Percentiles rank a stretch among this genome's conserved stretches.
phyloP scores from a whole-genome alignment of 2,797 vertebrate species.

The Siniperca obscura region DNA sequence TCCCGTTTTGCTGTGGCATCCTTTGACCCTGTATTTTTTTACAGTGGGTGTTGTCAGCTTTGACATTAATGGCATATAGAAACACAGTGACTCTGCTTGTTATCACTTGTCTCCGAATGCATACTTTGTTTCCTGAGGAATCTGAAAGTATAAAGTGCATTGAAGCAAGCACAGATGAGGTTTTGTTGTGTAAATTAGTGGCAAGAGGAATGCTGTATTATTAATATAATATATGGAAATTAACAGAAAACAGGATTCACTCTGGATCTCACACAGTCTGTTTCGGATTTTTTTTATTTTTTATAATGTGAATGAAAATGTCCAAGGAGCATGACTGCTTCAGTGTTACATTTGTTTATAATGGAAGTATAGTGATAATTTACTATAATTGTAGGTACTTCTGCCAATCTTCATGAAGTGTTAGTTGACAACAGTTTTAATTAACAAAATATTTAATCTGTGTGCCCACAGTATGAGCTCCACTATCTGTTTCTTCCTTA shows the following conservation, averaged over 20 bases:
- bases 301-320: background rate
- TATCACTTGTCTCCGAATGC: background rate
- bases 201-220: background rate
- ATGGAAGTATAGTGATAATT: no score
- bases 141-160: background rate
- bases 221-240: background rate
- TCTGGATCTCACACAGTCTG: background rate
- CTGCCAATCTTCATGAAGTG: background rate
- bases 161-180: background rate
- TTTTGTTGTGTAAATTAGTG: background rate
- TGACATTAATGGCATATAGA: background rate
- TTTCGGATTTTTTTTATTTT: background rate
- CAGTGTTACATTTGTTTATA: background rate
- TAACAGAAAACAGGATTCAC: background rate
- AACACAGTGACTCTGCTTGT: background rate
- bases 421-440: background rate
- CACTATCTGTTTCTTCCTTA: background rate
- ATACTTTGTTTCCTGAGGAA: background rate
- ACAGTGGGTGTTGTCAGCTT: background rate
- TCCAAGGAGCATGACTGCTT: background rate
- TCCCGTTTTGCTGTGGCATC: background rate
- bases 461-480: background rate
- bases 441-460: background rate
- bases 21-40: background rate
- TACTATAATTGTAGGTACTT: background rate